These are phyloP conservation scores for Nilaparvata lugens DNA, from an alignment of 1,140 invertebrate species.

Conservation along the genomic window DNA sequence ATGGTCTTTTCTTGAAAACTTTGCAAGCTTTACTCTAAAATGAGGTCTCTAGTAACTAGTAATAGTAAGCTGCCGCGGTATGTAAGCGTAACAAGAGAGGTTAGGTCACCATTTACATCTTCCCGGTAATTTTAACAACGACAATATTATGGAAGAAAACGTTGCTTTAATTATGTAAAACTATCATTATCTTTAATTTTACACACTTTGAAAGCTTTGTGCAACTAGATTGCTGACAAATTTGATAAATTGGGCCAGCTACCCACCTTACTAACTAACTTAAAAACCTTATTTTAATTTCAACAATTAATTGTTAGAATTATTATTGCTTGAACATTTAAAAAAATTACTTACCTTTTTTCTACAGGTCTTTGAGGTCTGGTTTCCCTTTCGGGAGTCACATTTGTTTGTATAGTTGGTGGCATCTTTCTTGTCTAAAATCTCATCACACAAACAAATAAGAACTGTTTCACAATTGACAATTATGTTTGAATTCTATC, in stretches of 20 bases:
- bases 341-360: conserved; percentile 15
- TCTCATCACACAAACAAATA: no score
- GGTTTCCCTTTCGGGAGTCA: conserved; percentile 16
- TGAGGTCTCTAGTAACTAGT: no score
- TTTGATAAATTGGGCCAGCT: not conserved
- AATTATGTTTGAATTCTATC: no score
- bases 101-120: no score
- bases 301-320: not conserved
- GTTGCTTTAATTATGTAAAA: not conserved
- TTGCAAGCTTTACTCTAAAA: no score
- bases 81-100: no score
- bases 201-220: not conserved
- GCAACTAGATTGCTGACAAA: not conserved
- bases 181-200: no score
- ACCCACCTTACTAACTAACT: not conserved
- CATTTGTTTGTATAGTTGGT: conserved; percentile 20
- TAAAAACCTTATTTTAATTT: not conserved
- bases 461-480: no score
- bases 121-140: no score
- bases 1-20: no score
- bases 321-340: not conserved
- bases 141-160: no score
- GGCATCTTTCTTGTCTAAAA: conserved; percentile 12
- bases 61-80: no score
- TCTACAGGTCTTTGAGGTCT: conserved; percentile 17